These are phyloP conservation scores for Lochmaea crataegi DNA, from an alignment of 2,888 invertebrate genomes.

Conservation along the genomic window DNA sequence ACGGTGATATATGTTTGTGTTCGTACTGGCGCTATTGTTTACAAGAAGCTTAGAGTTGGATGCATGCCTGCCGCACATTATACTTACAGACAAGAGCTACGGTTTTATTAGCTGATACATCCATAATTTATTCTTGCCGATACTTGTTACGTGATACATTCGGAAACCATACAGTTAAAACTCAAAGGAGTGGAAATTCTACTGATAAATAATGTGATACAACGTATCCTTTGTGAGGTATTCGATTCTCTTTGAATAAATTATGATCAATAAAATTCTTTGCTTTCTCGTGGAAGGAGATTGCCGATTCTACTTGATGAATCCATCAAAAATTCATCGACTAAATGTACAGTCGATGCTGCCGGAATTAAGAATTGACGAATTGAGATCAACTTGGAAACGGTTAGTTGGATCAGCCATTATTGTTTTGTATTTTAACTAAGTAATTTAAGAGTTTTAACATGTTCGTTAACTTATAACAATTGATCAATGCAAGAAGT, in stretches of 20 bases:
- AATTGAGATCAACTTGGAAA: background rate
- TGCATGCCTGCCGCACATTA: constrained; percentile 49
- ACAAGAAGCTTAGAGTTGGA: constrained; percentile 40
- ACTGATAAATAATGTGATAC: constrained; percentile 41
- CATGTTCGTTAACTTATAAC: no score
- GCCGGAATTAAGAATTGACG: background rate
- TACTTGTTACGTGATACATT: constrained; percentile 49
- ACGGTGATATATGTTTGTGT: constrained; percentile 48
- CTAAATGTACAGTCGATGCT: background rate
- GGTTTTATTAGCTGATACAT: constrained; percentile 45
- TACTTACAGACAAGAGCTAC: constrained; percentile 39
- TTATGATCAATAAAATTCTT: constrained; percentile 24
- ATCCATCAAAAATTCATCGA: background rate
- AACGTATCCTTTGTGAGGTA: constrained; percentile 36
- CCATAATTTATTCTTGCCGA: constrained; percentile 49
- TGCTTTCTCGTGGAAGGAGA: constrained; percentile 9
- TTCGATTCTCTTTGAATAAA: constrained; percentile 29
- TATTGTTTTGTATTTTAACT: no score
- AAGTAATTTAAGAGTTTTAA: no score
- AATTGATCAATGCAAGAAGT: no score
- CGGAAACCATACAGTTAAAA: constrained; percentile 34
- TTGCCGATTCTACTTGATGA: constrained; percentile 15
- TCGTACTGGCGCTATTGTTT: constrained; percentile 50
- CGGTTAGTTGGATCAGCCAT: background rate
- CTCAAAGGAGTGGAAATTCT: constrained; percentile 39